Base-by-base conservation (phyloP, 1,140 invertebrate genomes). In the Medauroidea extradentata region DNA sequence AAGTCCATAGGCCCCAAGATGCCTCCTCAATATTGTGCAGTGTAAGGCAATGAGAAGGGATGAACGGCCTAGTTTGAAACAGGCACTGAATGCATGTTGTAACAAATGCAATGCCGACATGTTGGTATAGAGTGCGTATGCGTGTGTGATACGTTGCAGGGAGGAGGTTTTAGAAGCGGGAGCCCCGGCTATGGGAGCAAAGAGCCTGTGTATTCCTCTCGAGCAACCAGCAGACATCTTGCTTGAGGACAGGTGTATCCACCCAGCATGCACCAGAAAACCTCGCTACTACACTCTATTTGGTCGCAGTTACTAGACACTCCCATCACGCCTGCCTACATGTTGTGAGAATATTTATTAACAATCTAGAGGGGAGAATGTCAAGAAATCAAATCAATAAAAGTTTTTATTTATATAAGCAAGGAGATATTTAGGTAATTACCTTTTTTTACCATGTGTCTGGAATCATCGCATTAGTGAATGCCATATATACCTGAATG, bases 121-220 rank as follows among this genome's bases (percentile, higher is more conserved):
- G 38, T 39, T 39, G n/a, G n/a, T n/a, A n/a, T 39, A 39, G n/a
- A 39, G n/a, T 39, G n/a, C n/a, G n/a, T 39, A 9, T 13, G 4
- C 23, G 23, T 51, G n/a, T 53, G 42, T 61, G 58, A 21, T 67
- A 63, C 56, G 49, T 74, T 75, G 16, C 60, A 83, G 81, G 59
- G 79, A 82, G 51, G 77, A 79, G 27, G 80, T 80, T 2, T 79
- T 81, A 16, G 92, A 94, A 67, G 78, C 85, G 63, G 87, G 87
- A 42, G 85, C 89, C 41, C 91, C 96, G 19, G 85, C 94, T 0
- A 99, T 99, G 96, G 98, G 98, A 34, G 98, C 97, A 4, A 99
- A 99, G 76, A 89, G 91, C 21, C 79, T 99, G 0, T 99, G 97
- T 74, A 96, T 99, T 69, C 97, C 98, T 11, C 93, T 99, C 71